phyloP scores from a whole-genome alignment of 1,140 invertebrate species.

The Hypothenemus hampei region DNA sequence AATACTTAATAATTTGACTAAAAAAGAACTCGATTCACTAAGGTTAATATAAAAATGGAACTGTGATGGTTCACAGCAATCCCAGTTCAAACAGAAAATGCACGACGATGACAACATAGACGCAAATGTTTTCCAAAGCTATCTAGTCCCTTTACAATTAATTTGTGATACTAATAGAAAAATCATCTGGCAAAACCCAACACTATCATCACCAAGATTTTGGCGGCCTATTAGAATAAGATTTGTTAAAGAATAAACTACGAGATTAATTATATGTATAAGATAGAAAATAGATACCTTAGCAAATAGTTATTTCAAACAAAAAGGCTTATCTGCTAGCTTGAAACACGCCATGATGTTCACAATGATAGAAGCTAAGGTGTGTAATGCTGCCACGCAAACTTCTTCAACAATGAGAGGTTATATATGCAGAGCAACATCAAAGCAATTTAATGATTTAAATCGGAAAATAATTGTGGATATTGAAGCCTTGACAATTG shows the following conservation, averaged over 20 bases:
- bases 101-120: conserved; percentile 26
- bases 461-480: conserved; percentile 26
- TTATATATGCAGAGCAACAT: conserved; percentile 32
- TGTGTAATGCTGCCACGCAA: conserved; percentile 45
- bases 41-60: conserved; percentile 20
- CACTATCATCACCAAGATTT: conserved; percentile 30
- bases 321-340: too few species aligned
- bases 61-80: conserved; percentile 25
- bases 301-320: conserved; percentile 6
- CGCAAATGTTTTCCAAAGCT: conserved; percentile 32
- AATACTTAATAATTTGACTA: too few species aligned
- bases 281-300: neutral
- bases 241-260: conserved; percentile 31
- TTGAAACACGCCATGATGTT: conserved; percentile 28
- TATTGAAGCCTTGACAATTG: conserved; percentile 29
- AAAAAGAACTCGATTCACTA: too few species aligned
- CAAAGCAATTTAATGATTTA: conserved; percentile 34
- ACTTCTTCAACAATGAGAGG: conserved; percentile 33
- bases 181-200: conserved; percentile 38
- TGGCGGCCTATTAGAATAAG: conserved; percentile 34
- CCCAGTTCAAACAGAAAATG: conserved; percentile 36
- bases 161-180: conserved; percentile 25
- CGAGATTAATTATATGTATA: conserved; percentile 1
- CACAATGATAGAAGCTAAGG: conserved; percentile 48
- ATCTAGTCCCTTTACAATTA: conserved; percentile 38